These are phyloP conservation scores for Bugulina stolonifera DNA, from an alignment of 2,888 invertebrate genomes.

Conservation along the genomic window DNA sequence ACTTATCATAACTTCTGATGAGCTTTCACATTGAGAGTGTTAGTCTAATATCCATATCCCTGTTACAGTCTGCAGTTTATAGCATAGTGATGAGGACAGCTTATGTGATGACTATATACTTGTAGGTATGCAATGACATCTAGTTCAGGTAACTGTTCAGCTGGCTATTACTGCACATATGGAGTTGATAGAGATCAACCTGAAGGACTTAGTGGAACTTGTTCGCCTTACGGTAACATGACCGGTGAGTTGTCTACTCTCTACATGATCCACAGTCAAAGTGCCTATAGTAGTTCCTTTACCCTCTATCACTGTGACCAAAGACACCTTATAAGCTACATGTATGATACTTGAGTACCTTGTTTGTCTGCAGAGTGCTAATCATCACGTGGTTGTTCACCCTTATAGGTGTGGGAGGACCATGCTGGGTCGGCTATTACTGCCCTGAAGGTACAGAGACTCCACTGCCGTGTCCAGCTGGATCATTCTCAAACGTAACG, in stretches of 20 bases:
- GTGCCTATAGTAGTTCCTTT: too few relatives aligned
- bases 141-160: conserved; percentile 39
- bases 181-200: conserved; percentile 43
- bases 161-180: conserved; percentile 46
- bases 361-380: too few relatives aligned
- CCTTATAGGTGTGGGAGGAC: conserved; percentile 38
- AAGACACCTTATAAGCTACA: too few relatives aligned
- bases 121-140: conserved; percentile 29
- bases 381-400: neutral
- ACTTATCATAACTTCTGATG: too few relatives aligned
- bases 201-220: conserved; percentile 35
- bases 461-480: conserved; percentile 42
- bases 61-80: too few relatives aligned
- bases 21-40: too few relatives aligned
- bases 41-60: too few relatives aligned
- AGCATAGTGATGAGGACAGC: too few relatives aligned
- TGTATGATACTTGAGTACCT: too few relatives aligned
- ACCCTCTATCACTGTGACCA: too few relatives aligned
- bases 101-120: too few relatives aligned
- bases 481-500: conserved; percentile 39
- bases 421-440: conserved; percentile 42
- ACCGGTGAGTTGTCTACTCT: neutral
- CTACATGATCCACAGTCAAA: too few relatives aligned
- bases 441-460: conserved; percentile 40
- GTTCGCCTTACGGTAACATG: conserved; percentile 32